Evolutionary conservation across 1,140 invertebrate species (phyloP).

Genomic region (Lasioglossum albipes): DNA sequence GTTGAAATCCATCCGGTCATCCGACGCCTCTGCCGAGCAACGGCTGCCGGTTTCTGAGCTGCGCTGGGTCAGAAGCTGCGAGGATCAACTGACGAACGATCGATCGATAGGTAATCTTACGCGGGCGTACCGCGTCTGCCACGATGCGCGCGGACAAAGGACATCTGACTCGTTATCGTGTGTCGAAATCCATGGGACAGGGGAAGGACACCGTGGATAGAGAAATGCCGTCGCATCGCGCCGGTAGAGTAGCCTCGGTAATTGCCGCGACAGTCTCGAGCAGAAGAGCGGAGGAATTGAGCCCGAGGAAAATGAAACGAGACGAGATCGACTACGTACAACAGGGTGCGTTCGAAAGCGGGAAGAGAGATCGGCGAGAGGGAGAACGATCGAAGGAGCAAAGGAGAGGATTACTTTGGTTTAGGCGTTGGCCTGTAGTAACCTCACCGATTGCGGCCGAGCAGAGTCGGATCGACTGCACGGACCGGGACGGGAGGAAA

Average conservation of each 20-base stretch:
- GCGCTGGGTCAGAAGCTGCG: slow-evolving; percentile 31
- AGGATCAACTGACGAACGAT: slow-evolving; percentile 47
- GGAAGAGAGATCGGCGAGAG: slow-evolving; percentile 31
- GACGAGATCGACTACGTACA: slow-evolving; percentile 19
- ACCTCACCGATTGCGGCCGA: slow-evolving; percentile 59
- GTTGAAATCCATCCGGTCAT: slow-evolving; percentile 53
- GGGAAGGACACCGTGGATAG: background rate
- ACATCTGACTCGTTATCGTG: slow-evolving; percentile 48
- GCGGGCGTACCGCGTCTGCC: background rate
- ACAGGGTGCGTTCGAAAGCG: slow-evolving; percentile 45
- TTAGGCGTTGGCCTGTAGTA: slow-evolving; percentile 76
- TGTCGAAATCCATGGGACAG: background rate
- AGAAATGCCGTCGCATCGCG: no score
- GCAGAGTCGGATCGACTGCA: slow-evolving; percentile 65
- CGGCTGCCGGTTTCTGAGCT: slow-evolving; percentile 16
- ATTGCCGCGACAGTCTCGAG: background rate
- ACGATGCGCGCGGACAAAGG: slow-evolving; percentile 1
- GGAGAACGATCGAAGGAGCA: slow-evolving; percentile 54
- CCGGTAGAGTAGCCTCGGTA: background rate
- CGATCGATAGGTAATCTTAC: slow-evolving; percentile 54
- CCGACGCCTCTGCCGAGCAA: slow-evolving; percentile 32
- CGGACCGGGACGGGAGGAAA: slow-evolving; percentile 56
- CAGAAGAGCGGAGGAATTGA: background rate
- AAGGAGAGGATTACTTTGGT: slow-evolving; percentile 68
- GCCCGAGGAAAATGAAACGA: slow-evolving; percentile 53